Conservation (phyloP, 2,888 invertebrate species). For the Phragmatobia fuliginosa region DNA sequence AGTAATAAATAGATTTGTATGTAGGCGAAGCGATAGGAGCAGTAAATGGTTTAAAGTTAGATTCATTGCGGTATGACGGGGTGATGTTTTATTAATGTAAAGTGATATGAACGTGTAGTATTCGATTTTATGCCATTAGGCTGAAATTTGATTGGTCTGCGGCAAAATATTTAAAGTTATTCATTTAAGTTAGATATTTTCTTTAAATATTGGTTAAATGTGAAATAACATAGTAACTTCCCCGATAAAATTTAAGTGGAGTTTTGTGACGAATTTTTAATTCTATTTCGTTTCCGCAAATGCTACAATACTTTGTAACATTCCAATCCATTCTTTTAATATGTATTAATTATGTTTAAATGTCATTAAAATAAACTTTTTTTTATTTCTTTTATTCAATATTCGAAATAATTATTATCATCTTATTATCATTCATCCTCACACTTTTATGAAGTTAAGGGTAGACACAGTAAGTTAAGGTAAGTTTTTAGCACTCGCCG, state of each 20-base stretch:
- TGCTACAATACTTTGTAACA: no score
- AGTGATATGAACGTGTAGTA: neutral
- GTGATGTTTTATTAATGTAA: conserved; percentile 17
- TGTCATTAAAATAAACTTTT: no score
- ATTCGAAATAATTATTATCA: neutral
- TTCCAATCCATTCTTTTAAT: no score
- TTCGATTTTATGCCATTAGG: neutral
- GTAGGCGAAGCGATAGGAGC: conserved; percentile 15
- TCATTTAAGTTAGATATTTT: neutral
- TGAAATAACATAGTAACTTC: neutral
- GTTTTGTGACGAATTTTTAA: no score
- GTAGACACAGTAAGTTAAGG: neutral
- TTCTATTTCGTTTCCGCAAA: no score
- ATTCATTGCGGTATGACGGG: conserved; percentile 8
- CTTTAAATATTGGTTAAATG: neutral
- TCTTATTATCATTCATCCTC: neutral
- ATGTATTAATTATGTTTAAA: no score
- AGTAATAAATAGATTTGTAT: conserved; percentile 24
- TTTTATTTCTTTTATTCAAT: no score
- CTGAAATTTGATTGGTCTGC: neutral
- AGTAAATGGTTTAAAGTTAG: conserved; percentile 17
- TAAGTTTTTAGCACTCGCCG: neutral
- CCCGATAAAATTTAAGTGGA: neutral
- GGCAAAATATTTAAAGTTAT: neutral
- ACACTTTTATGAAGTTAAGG: neutral